Evolutionary conservation across 2,797 vertebrate species (phyloP).

Genomic region (Australoheros facetus): DNA sequence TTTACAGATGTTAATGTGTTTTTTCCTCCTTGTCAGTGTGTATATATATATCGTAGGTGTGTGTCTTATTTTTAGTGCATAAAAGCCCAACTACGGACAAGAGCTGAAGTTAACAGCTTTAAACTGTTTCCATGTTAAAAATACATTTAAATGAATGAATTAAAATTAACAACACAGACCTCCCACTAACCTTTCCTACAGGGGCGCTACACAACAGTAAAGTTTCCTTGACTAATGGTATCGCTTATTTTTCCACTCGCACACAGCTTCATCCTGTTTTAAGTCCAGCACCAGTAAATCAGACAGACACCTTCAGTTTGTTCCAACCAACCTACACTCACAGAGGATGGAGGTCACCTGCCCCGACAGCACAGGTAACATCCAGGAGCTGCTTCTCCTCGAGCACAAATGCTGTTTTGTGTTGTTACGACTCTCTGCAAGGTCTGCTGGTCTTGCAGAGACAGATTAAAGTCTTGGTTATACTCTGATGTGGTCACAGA

Average conservation of each 20-base stretch:
- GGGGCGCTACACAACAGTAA: too few species aligned
- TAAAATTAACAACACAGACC: too few species aligned
- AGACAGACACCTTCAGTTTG: constrained; percentile 92
- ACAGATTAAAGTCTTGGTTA: accelerated
- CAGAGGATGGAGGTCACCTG: constrained; percentile 92
- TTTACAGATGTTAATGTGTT: too few species aligned
- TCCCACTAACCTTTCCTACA: not conserved
- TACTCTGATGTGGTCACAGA: too few species aligned
- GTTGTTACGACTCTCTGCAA: not conserved
- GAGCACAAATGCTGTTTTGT: accelerated
- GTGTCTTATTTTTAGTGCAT: not conserved
- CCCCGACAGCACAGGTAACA: constrained; percentile 84
- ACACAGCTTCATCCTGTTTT: constrained; percentile 80
- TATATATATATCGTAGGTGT: not conserved
- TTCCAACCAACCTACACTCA: constrained; percentile 93
- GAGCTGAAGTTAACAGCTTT: not conserved
- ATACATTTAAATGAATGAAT: not conserved
- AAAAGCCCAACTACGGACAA: not conserved
- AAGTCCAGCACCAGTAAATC: constrained; percentile 92
- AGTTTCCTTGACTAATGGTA: not conserved
- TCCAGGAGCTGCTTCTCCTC: not conserved
- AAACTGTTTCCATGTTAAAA: not conserved
- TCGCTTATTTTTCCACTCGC: not conserved
- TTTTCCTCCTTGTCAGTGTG: too few species aligned
- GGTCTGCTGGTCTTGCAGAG: not conserved